Percentiles rank a stretch among this genome's conserved stretches.
These are phyloP conservation scores for Anguilla anguilla DNA, from an alignment of 2,797 vertebrate genomes.

Conservation along the genomic window DNA sequence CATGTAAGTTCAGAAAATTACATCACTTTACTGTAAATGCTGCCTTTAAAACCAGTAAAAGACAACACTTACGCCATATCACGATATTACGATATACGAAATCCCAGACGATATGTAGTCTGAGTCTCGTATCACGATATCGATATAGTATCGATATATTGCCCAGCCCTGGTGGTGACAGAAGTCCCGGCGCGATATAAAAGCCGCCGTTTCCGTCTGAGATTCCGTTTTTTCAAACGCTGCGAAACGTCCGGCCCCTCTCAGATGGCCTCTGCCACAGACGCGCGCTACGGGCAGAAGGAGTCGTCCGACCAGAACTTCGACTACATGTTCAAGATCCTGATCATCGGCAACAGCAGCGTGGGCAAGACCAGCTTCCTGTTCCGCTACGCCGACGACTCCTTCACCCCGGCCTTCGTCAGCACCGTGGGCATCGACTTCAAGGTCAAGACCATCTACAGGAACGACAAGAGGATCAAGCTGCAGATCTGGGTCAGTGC, in stretches of 20 bases:
- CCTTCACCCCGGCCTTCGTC: slow-evolving; percentile 95
- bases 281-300: slow-evolving; percentile 93
- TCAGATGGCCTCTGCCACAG: slow-evolving; percentile 95
- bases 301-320: slow-evolving; percentile 97
- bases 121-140: no score
- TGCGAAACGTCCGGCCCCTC: not conserved
- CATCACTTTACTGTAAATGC: no score
- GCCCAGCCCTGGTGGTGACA: no score
- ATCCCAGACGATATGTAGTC: no score
- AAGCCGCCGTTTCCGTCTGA: no score
- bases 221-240: no score
- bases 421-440: slow-evolving; percentile 98
- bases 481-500: slow-evolving; percentile 91
- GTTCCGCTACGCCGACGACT: slow-evolving; percentile 95
- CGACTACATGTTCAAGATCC: slow-evolving; percentile 98
- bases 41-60: no score
- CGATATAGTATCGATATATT: no score
- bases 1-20: no score
- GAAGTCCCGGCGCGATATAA: no score
- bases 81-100: no score
- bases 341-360: slow-evolving; percentile 97
- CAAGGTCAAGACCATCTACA: slow-evolving; percentile 98
- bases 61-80: no score
- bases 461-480: slow-evolving; percentile 97
- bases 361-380: slow-evolving; percentile 96